A percentile compares a stretch with the other conserved stretches of the same genome.
Evolutionary conservation across 2,113 vertebrate genomes (phyloP).

Genomic region (Macaca nemestrina): DNA sequence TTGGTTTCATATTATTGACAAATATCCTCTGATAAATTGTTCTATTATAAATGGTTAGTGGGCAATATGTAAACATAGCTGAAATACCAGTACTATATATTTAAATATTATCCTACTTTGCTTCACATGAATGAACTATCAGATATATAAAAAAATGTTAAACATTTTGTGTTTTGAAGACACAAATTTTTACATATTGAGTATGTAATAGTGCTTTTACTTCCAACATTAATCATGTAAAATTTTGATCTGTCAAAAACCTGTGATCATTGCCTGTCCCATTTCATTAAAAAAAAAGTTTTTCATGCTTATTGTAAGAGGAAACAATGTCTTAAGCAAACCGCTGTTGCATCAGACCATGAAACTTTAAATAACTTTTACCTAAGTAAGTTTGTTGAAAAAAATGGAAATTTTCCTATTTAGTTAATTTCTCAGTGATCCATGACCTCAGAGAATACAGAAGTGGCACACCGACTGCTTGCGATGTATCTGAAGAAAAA

Average conservation of each 20-base stretch:
- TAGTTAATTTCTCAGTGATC: conserved; percentile 48
- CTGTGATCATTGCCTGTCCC: not conserved
- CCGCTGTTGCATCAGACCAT: not conserved
- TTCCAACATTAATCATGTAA: not conserved
- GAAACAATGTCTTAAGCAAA: not conserved
- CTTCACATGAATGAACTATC: not conserved
- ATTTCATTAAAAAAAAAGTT: not conserved
- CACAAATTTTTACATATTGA: not conserved
- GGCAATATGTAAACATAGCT: not conserved
- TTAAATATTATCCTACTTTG: not conserved
- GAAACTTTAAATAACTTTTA: conserved; percentile 29
- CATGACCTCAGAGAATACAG: conserved; percentile 27
- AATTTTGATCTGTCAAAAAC: conserved; percentile 21
- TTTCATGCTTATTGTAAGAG: not conserved
- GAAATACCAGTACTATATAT: not conserved
- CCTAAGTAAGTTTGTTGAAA: not conserved
- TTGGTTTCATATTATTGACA: not conserved
- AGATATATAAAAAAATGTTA: not conserved
- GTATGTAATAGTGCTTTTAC: not conserved
- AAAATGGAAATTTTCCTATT: conserved; percentile 28
- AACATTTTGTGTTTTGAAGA: not conserved
- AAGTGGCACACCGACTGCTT: not conserved
- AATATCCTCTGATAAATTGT: not conserved
- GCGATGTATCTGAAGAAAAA: conserved; percentile 20
- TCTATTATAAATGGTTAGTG: not conserved